Evolutionary conservation across 2,888 invertebrate genomes (phyloP), one percentile per base, ranked within the genome.

Genomic region (Pyrgus malvae): DNA sequence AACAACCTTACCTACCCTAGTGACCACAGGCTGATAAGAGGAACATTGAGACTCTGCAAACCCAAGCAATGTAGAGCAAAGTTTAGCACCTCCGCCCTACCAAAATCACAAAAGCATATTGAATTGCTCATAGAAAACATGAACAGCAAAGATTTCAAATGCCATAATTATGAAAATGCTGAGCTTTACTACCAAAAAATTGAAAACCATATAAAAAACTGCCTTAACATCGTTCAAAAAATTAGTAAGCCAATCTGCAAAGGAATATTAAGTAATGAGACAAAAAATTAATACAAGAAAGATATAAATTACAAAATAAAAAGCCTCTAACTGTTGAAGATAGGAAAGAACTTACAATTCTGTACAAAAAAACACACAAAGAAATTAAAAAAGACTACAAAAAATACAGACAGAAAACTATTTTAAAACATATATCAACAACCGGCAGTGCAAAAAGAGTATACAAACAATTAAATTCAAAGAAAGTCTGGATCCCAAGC

Each of bases 401-500:
- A 38, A 9, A 11, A 11, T 3, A 19, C 19, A 17, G 7, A 9
- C 38, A 25, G 7, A 19, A 11, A 9, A n/a, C 19, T 19, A 9
- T 38, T 21, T n/a, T 21, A 38, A 38, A 21, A 1, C 19, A 51
- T n/a, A 9, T 50, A 17, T 2, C 1, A 3, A 23, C 21, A 0
- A 42, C 41, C 0, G 35, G 42, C 14, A 50, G 50, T 7, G 23
- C 41, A 42, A 50, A 42, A 16, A 42, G 8, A 50, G 50, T 42
- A 33, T 42, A 14, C 33, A 50, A 42, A 42, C 33, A 50, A n/a
- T 4, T 50, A 33, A 21, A 42, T 9, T 1, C 37, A 60, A 11
- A 58, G 2, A 60, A 54, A 16, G 46, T 1, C 0, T 7, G 1
- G 59, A 48, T 25, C 31, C 56, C 25, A 57, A 50, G 1, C 14